Percentiles rank a stretch among this genome's conserved stretches.
Conservation (phyloP, 2,888 invertebrate species). For the Apeira syringaria region DNA sequence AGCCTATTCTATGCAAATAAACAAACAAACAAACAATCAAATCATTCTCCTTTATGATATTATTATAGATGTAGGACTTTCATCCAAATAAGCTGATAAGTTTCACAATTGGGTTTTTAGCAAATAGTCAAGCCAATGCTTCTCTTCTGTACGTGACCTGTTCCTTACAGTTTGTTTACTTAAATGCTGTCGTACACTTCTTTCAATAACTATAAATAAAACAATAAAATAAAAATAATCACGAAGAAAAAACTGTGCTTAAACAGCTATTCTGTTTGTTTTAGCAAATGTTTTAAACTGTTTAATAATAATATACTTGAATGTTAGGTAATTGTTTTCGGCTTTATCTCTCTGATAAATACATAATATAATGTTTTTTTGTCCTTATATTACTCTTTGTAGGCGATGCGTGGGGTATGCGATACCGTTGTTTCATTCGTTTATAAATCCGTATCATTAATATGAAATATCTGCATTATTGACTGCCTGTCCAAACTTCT, state of each 20-base stretch:
- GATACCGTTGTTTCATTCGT: conserved; percentile 22
- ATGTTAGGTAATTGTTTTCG: conserved; percentile 26
- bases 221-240: too few species aligned
- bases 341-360: conserved; percentile 27
- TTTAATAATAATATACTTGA: conserved; percentile 21
- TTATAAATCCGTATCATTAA: conserved; percentile 15
- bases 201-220: conserved; percentile 41
- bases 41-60: too few species aligned
- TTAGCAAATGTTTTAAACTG: conserved; percentile 34
- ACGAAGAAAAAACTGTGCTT: conserved; percentile 45
- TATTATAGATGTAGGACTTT: too few species aligned
- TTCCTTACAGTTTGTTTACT: conserved; percentile 46
- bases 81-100: too few species aligned
- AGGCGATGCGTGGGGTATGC: conserved; percentile 27
- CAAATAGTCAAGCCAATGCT: too few species aligned
- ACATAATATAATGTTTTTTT: conserved; percentile 8
- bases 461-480: conserved; percentile 16
- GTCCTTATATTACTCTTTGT: conserved; percentile 18
- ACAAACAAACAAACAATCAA: too few species aligned
- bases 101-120: too few species aligned
- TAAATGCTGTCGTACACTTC: conserved; percentile 44
- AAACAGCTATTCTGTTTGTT: conserved; percentile 37
- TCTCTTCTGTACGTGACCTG: conserved; percentile 26
- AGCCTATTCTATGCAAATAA: too few species aligned
- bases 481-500: conserved; percentile 15